Conservation (phyloP, 2,113 vertebrate species). For the Chaenogobius annularis region DNA sequence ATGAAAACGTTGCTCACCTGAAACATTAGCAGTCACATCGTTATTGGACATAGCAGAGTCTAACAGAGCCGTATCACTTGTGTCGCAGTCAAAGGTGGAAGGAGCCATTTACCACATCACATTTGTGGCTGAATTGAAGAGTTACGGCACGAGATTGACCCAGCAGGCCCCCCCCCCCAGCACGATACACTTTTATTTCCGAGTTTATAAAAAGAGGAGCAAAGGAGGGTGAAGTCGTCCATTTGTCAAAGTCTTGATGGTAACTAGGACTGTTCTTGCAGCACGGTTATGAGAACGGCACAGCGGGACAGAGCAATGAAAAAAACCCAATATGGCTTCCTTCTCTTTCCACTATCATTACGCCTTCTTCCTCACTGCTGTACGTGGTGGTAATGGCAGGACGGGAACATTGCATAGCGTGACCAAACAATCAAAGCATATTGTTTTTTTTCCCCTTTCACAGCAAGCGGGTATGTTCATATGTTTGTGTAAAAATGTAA, state of each 20-base stretch:
- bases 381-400: constrained; percentile 14
- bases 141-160: constrained; percentile 33
- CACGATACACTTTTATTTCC: constrained; percentile 39
- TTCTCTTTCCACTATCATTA: background rate
- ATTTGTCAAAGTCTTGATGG: constrained; percentile 39
- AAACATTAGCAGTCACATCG: background rate
- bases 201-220: constrained; percentile 32
- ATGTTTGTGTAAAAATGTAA: background rate
- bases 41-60: background rate
- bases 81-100: constrained; percentile 21
- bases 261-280: constrained; percentile 35
- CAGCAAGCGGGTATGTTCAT: background rate
- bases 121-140: constrained; percentile 32
- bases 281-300: constrained; percentile 33
- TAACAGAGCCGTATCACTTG: background rate
- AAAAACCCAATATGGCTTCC: constrained; percentile 10
- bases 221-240: constrained; percentile 30
- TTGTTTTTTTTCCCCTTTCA: background rate
- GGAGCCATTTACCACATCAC: constrained; percentile 13
- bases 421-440: constrained; percentile 1
- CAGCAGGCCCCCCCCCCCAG: constrained; percentile 16
- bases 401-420: background rate
- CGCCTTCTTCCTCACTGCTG: constrained; percentile 18
- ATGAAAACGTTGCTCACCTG: background rate
- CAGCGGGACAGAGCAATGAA: constrained; percentile 37